Evolutionary conservation across 2,797 vertebrate genomes (phyloP).

Genomic region (Rhabdomys pumilio): DNA sequence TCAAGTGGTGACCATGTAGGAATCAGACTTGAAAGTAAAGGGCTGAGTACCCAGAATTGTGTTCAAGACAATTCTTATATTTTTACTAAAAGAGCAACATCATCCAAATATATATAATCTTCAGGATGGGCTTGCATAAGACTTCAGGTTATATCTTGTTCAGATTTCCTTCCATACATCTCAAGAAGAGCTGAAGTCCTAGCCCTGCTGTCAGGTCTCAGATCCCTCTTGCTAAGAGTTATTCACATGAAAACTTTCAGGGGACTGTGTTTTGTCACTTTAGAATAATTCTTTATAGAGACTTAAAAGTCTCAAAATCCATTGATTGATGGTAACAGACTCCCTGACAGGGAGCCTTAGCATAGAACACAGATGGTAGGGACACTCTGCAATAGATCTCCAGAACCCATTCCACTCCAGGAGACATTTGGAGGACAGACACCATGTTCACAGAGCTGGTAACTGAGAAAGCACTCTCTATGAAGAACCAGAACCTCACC

Average conservation of each 20-base stretch:
- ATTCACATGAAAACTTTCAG: neutral
- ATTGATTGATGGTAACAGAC: neutral
- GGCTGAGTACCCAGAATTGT: neutral
- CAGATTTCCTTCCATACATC: neutral
- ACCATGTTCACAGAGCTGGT: neutral
- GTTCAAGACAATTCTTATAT: neutral
- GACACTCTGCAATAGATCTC: neutral
- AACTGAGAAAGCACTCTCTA: neutral
- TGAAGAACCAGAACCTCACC: neutral
- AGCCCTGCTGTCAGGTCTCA: neutral
- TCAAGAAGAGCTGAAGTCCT: neutral
- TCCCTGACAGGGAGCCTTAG: neutral
- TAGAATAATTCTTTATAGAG: neutral
- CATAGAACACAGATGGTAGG: neutral
- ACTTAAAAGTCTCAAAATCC: neutral
- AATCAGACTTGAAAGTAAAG: neutral
- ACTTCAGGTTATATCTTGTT: neutral
- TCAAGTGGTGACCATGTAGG: neutral
- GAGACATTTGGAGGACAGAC: neutral
- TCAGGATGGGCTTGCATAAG: neutral
- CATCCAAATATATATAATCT: too few relatives aligned
- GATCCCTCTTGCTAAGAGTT: neutral
- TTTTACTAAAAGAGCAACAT: neutral
- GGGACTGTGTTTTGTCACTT: neutral
- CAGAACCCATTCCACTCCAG: neutral